Conservation (phyloP, 2,113 vertebrate species). For the Sapajus apella region DNA sequence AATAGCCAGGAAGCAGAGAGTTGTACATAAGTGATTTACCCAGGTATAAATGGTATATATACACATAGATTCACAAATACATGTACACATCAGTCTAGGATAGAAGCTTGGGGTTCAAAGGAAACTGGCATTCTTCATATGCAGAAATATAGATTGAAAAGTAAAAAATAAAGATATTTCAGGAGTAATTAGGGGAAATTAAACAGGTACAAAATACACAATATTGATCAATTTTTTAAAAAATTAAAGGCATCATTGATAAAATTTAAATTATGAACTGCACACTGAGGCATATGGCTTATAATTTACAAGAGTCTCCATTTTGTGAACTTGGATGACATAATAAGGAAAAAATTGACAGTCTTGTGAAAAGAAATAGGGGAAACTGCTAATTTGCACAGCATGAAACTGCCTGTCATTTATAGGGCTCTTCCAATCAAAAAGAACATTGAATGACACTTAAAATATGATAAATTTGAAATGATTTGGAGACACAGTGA, state of each 20-base stretch:
- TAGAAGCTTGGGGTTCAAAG: not conserved
- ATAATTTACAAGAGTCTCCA: not conserved
- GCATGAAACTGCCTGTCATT: constrained; percentile 40
- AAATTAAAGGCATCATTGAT: not conserved
- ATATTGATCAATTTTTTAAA: not conserved
- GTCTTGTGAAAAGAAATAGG: constrained; percentile 23
- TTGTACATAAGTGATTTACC: not conserved
- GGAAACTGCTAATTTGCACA: constrained; percentile 26
- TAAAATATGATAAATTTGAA: constrained; percentile 52
- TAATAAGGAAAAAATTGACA: not conserved
- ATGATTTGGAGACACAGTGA: constrained; percentile 57
- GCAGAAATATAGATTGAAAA: not conserved
- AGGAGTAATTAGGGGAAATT: not conserved
- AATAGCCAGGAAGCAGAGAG: not conserved
- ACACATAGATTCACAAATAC: not conserved
- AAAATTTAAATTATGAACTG: not conserved
- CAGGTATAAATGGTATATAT: no score
- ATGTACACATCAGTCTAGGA: not conserved
- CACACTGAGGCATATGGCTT: not conserved
- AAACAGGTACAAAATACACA: not conserved
- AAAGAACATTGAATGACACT: constrained; percentile 49
- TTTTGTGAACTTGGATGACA: constrained; percentile 27
- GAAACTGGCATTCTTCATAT: not conserved
- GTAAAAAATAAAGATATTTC: not conserved
- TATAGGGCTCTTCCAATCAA: constrained; percentile 47